Base-by-base conservation (phyloP, 2,113 vertebrate species). In the Pandion haliaetus region DNA sequence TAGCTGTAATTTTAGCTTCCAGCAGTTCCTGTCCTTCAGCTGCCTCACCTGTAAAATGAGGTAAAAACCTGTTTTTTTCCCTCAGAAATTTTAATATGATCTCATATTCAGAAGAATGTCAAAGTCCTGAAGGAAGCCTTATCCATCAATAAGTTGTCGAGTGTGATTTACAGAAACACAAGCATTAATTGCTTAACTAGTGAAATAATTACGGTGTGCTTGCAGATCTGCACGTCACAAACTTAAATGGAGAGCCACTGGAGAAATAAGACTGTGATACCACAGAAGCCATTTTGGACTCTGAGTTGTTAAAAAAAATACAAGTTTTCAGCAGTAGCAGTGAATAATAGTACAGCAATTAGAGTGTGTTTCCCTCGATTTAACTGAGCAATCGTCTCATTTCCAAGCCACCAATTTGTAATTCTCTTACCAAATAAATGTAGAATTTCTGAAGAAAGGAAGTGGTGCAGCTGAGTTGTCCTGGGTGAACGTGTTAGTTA, bases 201-300 rank as follows among this genome's bases (percentile, higher is more conserved):
- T 29, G 52, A 66, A 87, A 55, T 61, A 66, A 38, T 73, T 49
- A 21, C 2, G 12, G 12, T 54, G 40, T 50, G 21, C 40, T 62
- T 38, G 42, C 36, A 80, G 38, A 57, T 65, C 50, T 21, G 49
- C 4, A 1, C 31, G 24, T n/a, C 29, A 28, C 34, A 16, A n/a
- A 26, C 34, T 17, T 23, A 15, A 3, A 3, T 12, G 29, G 63
- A 8, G 26, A 42, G 54, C 19, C 31, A 32, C 40, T 55, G 59
- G 78, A 66, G 47, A 18, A 10, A 0, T 19, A 4, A 40, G 52
- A 15, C 38, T 66, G 38, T 0, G 2, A 12, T 29, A 42, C 25
- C 29, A 19, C 38, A 55, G 36, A 71, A 70, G 18, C 54, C 6
- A 2, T 26, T 62, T 42, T 50, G 72, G 25, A n/a, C 66, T 67